A percentile compares a stretch with the other conserved stretches of the same genome.
Evolutionary conservation across 2,888 invertebrate genomes (phyloP).

Genomic region (Hemicrepidius hirtus): DNA sequence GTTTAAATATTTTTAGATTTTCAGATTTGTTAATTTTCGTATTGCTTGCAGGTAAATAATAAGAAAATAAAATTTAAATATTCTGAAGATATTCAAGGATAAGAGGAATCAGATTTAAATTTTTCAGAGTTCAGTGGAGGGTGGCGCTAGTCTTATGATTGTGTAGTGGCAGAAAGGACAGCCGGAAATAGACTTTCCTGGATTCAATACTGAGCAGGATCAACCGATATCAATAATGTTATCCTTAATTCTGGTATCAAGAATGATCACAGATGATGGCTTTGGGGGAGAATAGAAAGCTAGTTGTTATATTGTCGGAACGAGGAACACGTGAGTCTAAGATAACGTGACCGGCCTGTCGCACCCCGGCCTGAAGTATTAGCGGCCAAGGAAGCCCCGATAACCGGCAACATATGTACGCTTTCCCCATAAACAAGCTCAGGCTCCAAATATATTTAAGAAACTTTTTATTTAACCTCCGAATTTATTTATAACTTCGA

Average conservation of each 20-base stretch:
- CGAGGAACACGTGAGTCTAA: conserved; percentile 56
- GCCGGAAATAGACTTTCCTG: conserved; percentile 32
- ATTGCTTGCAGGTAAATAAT: too few species aligned
- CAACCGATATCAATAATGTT: conserved; percentile 40
- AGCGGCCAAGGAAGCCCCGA: conserved; percentile 52
- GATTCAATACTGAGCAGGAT: conserved; percentile 31
- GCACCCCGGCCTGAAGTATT: conserved; percentile 47
- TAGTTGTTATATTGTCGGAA: conserved; percentile 55
- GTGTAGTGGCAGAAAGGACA: conserved; percentile 27
- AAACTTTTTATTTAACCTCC: conserved; percentile 48
- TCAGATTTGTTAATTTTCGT: too few species aligned
- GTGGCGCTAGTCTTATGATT: conserved; percentile 22
- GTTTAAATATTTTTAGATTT: not conserved
- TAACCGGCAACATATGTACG: conserved; percentile 58
- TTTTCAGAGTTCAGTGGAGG: conserved; percentile 26
- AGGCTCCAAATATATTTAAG: conserved; percentile 40
- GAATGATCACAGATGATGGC: conserved; percentile 39
- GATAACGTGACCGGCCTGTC: conserved; percentile 58
- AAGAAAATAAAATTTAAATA: too few species aligned
- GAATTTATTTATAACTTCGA: conserved; percentile 51
- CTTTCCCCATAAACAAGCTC: conserved; percentile 48
- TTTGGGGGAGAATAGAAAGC: conserved; percentile 39
- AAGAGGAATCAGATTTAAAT: conserved; percentile 29
- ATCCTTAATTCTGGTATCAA: conserved; percentile 39
- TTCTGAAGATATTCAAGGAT: conserved; percentile 2